A percentile compares a stretch with the other conserved stretches of the same genome.
Evolutionary conservation across 2,888 invertebrate species (phyloP).

Genomic region (Athalia cordata): DNA sequence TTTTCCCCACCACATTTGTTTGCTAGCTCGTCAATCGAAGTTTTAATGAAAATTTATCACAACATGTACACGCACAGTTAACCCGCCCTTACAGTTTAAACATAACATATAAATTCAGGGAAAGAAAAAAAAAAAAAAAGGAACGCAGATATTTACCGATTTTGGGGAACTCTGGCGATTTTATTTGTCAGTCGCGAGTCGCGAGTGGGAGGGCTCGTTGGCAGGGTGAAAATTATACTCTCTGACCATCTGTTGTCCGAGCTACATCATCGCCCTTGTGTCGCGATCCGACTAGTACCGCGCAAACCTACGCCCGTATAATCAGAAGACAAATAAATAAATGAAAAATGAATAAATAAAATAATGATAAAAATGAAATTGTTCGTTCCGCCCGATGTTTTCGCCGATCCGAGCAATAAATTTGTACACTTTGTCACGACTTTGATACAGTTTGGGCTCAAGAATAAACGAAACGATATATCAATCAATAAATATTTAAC

Average conservation of each 20-base stretch:
- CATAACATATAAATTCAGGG: too few species aligned
- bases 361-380: too few species aligned
- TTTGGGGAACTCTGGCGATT: too few species aligned
- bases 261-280: not conserved
- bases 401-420: not conserved
- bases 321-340: not conserved
- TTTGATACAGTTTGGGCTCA: not conserved
- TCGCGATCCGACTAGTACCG: not conserved
- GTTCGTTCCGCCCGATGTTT: not conserved
- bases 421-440: not conserved
- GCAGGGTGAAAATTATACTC: not conserved
- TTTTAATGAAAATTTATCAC: too few species aligned
- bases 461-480: not conserved
- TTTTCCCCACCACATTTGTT: too few species aligned
- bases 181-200: not conserved
- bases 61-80: too few species aligned
- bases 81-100: too few species aligned
- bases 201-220: not conserved
- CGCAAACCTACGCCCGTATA: not conserved
- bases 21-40: too few species aligned
- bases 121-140: too few species aligned
- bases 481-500: conserved; percentile 17
- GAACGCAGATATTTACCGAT: too few species aligned
- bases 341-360: not conserved
- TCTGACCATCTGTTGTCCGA: not conserved